Percentiles rank a stretch among this genome's conserved stretches.
Conservation (phyloP, 2,797 vertebrate genomes). For the Macropodus opercularis region DNA sequence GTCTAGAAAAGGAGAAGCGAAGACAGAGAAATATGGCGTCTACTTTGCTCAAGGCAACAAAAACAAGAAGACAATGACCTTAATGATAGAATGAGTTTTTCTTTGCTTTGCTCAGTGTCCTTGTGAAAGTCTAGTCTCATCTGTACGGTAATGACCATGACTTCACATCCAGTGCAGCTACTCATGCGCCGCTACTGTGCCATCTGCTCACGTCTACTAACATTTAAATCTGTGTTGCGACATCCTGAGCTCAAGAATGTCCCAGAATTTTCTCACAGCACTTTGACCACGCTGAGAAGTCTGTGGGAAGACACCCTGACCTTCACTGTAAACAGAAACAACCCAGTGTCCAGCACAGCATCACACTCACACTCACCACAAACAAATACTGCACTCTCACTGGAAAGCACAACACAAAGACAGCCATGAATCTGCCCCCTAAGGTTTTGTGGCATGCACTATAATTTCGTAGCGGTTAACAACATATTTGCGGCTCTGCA, state of each 20-base stretch:
- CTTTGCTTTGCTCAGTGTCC: background rate
- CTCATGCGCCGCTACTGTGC: slow-evolving; percentile 3
- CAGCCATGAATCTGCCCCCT: slow-evolving; percentile 44
- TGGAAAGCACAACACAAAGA: slow-evolving; percentile 34
- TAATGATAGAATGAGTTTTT: background rate
- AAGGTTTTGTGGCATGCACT: slow-evolving; percentile 42
- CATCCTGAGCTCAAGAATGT: slow-evolving; percentile 16
- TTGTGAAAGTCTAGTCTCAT: background rate
- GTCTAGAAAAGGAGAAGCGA: background rate
- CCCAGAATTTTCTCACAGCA: slow-evolving; percentile 58
- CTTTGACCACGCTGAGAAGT: slow-evolving; percentile 34
- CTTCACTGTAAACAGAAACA: slow-evolving; percentile 60
- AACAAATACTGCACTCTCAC: slow-evolving; percentile 14
- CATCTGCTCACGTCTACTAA: slow-evolving; percentile 13
- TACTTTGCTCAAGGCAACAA: background rate
- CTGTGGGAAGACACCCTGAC: slow-evolving; percentile 56
- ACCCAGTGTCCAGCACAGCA: slow-evolving; percentile 26
- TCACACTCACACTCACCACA: slow-evolving; percentile 10
- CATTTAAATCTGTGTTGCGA: slow-evolving; percentile 1
- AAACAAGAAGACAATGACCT: background rate
- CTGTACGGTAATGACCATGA: background rate
- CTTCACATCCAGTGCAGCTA: slow-evolving; percentile 12
- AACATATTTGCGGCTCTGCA: slow-evolving; percentile 43
- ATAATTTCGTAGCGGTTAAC: slow-evolving; percentile 59
- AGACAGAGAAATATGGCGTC: background rate